Conservation (phyloP, 2,797 vertebrate genomes). For the Xenentodon cancila region DNA sequence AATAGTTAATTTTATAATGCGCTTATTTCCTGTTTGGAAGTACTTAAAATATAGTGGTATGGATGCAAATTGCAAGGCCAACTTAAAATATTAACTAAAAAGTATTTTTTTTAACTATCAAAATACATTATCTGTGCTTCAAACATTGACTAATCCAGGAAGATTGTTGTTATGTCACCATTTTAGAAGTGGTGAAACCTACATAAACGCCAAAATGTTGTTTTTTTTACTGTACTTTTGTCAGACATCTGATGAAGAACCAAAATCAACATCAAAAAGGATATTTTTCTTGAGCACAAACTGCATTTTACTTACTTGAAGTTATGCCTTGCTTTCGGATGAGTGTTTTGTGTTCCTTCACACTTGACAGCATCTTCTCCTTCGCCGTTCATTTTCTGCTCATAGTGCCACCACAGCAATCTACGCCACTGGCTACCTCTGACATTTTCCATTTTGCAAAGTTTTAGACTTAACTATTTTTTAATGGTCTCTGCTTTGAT, state of each 20-base stretch:
- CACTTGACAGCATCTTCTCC: constrained; percentile 52
- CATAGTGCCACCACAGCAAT: constrained; percentile 63
- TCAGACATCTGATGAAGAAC: neutral
- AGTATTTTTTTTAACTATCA: neutral
- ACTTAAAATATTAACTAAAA: neutral
- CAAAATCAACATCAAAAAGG: neutral
- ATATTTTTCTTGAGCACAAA: neutral
- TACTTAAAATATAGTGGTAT: no score
- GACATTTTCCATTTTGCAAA: constrained; percentile 47
- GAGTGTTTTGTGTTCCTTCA: constrained; percentile 36
- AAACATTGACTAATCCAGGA: neutral
- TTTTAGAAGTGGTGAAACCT: neutral
- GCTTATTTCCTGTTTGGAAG: no score
- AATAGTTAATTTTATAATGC: no score
- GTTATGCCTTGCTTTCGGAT: constrained; percentile 48
- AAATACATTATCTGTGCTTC: neutral
- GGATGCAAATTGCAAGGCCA: no score
- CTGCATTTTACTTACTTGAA: constrained; percentile 61
- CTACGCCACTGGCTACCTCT: constrained; percentile 71
- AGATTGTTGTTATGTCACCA: neutral
- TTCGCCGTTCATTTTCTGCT: constrained; percentile 51
- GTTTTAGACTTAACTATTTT: constrained; percentile 2
- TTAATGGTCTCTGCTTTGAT: neutral
- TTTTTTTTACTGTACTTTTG: neutral
- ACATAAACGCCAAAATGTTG: neutral